phyloP scores from a whole-genome alignment of 2,888 invertebrate species.

The Archips crataeganus region DNA sequence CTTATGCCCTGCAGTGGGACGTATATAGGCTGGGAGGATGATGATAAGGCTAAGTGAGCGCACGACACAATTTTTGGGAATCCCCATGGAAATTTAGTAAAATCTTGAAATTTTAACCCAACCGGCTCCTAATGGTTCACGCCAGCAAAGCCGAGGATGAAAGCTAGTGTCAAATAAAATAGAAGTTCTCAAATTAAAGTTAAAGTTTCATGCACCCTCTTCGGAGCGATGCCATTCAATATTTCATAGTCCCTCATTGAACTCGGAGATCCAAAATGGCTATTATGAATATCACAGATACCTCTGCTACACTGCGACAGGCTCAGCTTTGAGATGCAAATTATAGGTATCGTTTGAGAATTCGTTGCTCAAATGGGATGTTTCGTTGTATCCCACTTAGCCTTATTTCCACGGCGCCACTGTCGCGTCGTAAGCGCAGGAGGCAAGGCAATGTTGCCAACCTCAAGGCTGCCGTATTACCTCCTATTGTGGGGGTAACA shows the following conservation, averaged over 20 bases:
- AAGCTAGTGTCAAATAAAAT: not conserved
- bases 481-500: too few species aligned
- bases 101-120: too few species aligned
- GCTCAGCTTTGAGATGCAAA: conserved; percentile 41
- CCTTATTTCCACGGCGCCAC: too few species aligned
- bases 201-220: not conserved
- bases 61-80: not conserved
- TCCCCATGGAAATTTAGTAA: not conserved
- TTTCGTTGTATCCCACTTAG: conserved; percentile 10
- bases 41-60: too few species aligned
- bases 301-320: conserved; percentile 25
- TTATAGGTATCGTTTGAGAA: conserved; percentile 25
- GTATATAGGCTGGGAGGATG: too few species aligned
- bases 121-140: too few species aligned
- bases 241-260: conserved; percentile 37
- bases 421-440: too few species aligned
- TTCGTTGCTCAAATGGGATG: conserved; percentile 36
- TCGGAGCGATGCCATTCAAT: conserved; percentile 27
- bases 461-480: too few species aligned
- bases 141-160: too few species aligned
- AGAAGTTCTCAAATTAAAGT: not conserved
- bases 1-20: too few species aligned
- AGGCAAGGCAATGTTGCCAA: too few species aligned
- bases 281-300: conserved; percentile 37
- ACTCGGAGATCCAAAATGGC: conserved; percentile 36